Base-by-base conservation (phyloP, 2,113 vertebrate species). In the Eclectus roratus region DNA sequence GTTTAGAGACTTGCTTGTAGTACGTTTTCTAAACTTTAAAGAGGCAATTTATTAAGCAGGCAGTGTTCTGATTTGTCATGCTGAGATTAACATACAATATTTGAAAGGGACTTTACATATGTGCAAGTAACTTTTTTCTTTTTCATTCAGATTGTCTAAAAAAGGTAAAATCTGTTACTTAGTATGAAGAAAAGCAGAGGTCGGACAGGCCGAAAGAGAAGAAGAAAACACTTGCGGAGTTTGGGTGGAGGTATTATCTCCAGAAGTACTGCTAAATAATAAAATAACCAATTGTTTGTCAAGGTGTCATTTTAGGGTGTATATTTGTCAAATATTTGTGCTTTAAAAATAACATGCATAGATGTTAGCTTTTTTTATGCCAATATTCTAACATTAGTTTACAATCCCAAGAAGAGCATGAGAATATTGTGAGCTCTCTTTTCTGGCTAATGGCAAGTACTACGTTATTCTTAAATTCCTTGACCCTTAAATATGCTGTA, bases 141-240 rank as follows among this genome's bases (percentile, higher is more conserved):
- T 29, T 37, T 31, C n/a, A 17, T 74, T 85, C 37, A 93, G 77
- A 5, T 56, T 70, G 13, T 78, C 10, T 66, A 58, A 33, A 70
- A 47, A 56, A 72, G 25, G 53, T 58, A 76, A 80, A 87, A 56
- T 33, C 46, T 12, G 4, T 39, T 44, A 39, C 18, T 69, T 63
- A 93, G 13, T 13, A 98, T 98, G 98, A 97, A 35, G 93, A 97
- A 94, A 55, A 60, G 72, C 78, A 97, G 88, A 96, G 98, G 98
- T 28, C 97, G 98, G 43, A 98, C 98, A 17, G 79, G 91, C 52
- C 96, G 98, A 52, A 90, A 91, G 55, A 96, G 98, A 79, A 97
- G 84, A 87, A 97, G 91, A 50, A 98, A 97, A 63, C 83, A 28
- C 56, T 47, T 33, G n/a, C 39, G 47, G 64, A 35, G 39, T 85